A percentile compares a stretch with the other conserved stretches of the same genome.
These are phyloP conservation scores for Eretmochelys imbricata DNA, from an alignment of 2,113 vertebrate species.

Conservation along the genomic window DNA sequence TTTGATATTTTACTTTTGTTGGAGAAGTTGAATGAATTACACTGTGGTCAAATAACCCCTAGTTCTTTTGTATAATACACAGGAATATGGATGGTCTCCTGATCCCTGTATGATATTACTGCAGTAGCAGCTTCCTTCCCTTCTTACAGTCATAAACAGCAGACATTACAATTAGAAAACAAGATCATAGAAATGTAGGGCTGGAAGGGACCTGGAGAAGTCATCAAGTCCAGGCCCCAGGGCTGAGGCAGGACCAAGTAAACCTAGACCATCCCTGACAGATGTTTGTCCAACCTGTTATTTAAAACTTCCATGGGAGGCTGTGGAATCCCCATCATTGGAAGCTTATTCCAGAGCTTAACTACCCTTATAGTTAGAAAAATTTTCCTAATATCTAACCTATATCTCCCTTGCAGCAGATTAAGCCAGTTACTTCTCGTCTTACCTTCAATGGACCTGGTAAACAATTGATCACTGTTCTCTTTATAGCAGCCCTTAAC, in stretches of 20 bases:
- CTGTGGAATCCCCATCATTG: background rate
- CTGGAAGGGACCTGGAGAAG: background rate
- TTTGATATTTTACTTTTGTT: slow-evolving; percentile 12
- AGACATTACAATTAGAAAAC: background rate
- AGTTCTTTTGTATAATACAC: slow-evolving; percentile 36
- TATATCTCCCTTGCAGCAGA: background rate
- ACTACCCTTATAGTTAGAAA: background rate
- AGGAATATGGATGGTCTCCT: slow-evolving; percentile 6
- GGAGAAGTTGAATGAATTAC: slow-evolving; percentile 46
- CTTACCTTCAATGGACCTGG: background rate
- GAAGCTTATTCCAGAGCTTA: background rate
- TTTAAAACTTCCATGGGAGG: background rate
- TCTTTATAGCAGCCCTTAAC: background rate
- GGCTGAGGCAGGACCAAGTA: background rate
- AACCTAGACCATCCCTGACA: background rate
- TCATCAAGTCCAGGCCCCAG: background rate
- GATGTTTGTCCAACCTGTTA: background rate
- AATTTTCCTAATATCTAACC: background rate
- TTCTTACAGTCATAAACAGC: background rate
- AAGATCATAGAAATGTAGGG: background rate
- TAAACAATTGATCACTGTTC: background rate
- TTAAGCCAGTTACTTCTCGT: background rate
- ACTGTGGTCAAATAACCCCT: slow-evolving; percentile 13
- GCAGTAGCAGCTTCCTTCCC: background rate
- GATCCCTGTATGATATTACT: accelerated